These are phyloP conservation scores for Epirrita christyi DNA, from an alignment of 2,888 invertebrate genomes.

Conservation along the genomic window DNA sequence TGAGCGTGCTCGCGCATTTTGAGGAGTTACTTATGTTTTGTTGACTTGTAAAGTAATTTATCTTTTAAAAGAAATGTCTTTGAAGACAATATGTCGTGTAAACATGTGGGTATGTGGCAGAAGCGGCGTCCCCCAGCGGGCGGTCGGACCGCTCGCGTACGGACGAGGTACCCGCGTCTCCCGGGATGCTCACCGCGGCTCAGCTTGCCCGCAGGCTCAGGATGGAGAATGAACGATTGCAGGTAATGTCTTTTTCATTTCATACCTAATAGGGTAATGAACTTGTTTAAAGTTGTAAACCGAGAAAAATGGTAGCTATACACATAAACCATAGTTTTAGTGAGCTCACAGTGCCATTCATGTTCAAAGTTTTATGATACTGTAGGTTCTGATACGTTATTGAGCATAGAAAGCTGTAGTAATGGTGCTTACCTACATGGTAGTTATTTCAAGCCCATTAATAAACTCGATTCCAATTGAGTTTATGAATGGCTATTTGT, in stretches of 20 bases:
- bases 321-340: neutral
- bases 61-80: slow-evolving; percentile 21
- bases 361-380: too few relatives aligned
- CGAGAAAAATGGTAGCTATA: too few relatives aligned
- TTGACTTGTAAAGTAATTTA: slow-evolving; percentile 8
- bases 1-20: slow-evolving; percentile 39
- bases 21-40: slow-evolving; percentile 29
- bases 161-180: slow-evolving; percentile 79
- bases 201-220: slow-evolving; percentile 87
- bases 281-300: neutral
- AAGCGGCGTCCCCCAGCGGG: slow-evolving; percentile 74
- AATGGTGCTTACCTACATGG: too few relatives aligned
- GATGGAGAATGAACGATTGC: slow-evolving; percentile 91
- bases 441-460: too few relatives aligned
- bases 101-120: slow-evolving; percentile 41
- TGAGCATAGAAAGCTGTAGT: too few relatives aligned
- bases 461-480: too few relatives aligned
- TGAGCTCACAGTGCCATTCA: too few relatives aligned
- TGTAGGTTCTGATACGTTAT: too few relatives aligned
- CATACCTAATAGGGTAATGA: neutral
- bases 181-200: slow-evolving; percentile 82
- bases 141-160: slow-evolving; percentile 76
- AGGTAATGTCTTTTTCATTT: slow-evolving; percentile 51
- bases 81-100: slow-evolving; percentile 13
- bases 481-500: too few relatives aligned